These are phyloP conservation scores for Oreochromis spilurus DNA, from an alignment of 2,113 vertebrate species.

Conservation along the genomic window DNA sequence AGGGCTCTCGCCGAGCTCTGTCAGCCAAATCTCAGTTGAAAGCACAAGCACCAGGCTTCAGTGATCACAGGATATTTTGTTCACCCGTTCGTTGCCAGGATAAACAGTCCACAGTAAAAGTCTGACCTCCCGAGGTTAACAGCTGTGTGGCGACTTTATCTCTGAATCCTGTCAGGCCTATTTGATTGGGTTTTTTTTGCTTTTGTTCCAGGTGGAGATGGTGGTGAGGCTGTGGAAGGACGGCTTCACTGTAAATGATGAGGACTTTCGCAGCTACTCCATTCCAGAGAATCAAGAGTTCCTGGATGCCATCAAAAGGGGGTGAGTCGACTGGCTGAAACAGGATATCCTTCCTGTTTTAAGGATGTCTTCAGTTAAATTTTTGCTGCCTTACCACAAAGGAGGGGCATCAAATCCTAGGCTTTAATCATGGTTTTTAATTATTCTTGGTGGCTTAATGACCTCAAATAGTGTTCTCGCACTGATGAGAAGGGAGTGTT, in stretches of 20 bases:
- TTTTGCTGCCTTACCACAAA: background rate
- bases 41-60: background rate
- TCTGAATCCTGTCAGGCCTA: background rate
- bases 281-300: conserved; percentile 85
- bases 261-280: conserved; percentile 85
- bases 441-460: background rate
- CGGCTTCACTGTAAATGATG: conserved; percentile 88
- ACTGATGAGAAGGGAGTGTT: background rate
- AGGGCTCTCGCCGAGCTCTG: background rate
- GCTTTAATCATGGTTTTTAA: background rate
- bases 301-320: conserved; percentile 89
- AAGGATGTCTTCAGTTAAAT: background rate
- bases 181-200: fast-evolving
- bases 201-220: conserved; percentile 80
- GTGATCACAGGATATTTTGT: background rate
- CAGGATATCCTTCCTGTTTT: background rate
- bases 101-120: background rate
- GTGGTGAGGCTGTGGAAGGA: conserved; percentile 94
- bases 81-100: background rate
- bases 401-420: background rate
- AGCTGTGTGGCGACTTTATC: background rate
- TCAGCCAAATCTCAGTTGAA: background rate
- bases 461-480: background rate
- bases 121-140: background rate
- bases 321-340: conserved; percentile 62